Percentiles rank a stretch among this genome's conserved stretches.
Evolutionary conservation across 1,140 invertebrate species (phyloP).

Genomic region (Apis florea): DNA sequence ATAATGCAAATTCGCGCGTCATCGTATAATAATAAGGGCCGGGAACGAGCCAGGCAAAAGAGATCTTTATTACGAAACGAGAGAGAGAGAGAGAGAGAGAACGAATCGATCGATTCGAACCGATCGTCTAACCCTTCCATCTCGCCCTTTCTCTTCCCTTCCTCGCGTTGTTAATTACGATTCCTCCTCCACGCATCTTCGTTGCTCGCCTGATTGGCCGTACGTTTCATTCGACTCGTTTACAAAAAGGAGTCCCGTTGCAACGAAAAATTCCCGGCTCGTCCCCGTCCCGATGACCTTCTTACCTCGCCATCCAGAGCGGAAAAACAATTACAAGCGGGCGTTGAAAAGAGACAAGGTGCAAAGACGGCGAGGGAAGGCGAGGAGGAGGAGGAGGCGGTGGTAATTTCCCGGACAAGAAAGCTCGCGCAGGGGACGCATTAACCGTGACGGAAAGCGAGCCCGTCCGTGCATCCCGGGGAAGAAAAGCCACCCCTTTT

Average conservation of each 20-base stretch:
- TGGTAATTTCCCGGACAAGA: constrained; percentile 41
- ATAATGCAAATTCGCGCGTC: constrained; percentile 42
- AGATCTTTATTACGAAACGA: constrained; percentile 11
- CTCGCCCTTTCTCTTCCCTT: neutral
- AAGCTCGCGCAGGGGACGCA: constrained; percentile 43
- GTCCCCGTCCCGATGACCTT: no score
- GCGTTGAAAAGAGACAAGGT: constrained; percentile 28
- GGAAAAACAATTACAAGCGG: constrained; percentile 40
- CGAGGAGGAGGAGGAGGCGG: neutral
- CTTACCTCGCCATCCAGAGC: neutral
- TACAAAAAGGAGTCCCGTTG: constrained; percentile 22
- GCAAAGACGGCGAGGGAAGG: neutral
- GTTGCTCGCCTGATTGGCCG: constrained; percentile 6
- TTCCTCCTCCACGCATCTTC: no score
- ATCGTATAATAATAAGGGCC: constrained; percentile 37
- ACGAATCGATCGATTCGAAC: constrained; percentile 5
- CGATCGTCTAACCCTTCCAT: neutral
- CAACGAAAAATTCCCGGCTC: constrained; percentile 11
- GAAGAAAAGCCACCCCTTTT: neutral
- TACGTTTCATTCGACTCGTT: constrained; percentile 38
- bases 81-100: neutral
- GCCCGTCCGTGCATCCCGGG: neutral
- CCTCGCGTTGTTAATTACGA: constrained; percentile 17
- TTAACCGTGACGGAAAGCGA: constrained; percentile 31
- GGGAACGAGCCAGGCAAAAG: constrained; percentile 7